Evolutionary conservation across 2,797 vertebrate species (phyloP), one percentile per base, ranked within the genome.

Genomic region (Ciconia nigra): DNA sequence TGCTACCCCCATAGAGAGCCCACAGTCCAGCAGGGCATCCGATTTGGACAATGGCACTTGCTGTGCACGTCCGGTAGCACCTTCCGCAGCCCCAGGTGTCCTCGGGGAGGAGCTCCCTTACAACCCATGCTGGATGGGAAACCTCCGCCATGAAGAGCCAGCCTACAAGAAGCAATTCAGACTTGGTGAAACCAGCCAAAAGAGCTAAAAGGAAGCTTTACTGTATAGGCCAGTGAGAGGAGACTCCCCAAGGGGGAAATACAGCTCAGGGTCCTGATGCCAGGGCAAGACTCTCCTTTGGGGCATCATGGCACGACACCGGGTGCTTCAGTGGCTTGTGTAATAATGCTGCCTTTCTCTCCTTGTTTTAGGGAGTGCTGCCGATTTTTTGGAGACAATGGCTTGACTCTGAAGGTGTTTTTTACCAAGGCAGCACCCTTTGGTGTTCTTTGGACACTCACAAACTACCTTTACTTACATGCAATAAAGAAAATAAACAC

Each of bases 391-490:
- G 99, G 99, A 97, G 99, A 99, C 52, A 99, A 99, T 61, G 99
- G 99, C 91, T 98, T 99, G 98, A 99, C 99, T 76, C 97, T 99
- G 97, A 99, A 98, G 98, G 99, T 99, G 94, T 99, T 99, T 98
- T 99, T 99, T 97, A 99, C 98, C 97, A 99, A 99, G 97, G 98
- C 99, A 80, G 99, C 99, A 83, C 99, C 99, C 22, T 99, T 99
- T 86, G 99, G 99, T 97, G 98, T 99, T 97, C 98, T 99, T 97
- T 99, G 99, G 99, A 99, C 99, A 97, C 99, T 99, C 97, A 99
- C 99, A 97, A 99, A 99, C 99, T 99, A 99, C 99, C 98, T 99
- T 98, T 99, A 99, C 98, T 99, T 99, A 98, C 99, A 99, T 98
- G 99, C 99, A 97, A 99, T 99, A 98, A 99, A 99, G 98, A 99